Percentiles rank a stretch among this genome's conserved stretches.
These are phyloP conservation scores for Dynastes maya DNA, from an alignment of 2,888 invertebrate species.

Conservation along the genomic window DNA sequence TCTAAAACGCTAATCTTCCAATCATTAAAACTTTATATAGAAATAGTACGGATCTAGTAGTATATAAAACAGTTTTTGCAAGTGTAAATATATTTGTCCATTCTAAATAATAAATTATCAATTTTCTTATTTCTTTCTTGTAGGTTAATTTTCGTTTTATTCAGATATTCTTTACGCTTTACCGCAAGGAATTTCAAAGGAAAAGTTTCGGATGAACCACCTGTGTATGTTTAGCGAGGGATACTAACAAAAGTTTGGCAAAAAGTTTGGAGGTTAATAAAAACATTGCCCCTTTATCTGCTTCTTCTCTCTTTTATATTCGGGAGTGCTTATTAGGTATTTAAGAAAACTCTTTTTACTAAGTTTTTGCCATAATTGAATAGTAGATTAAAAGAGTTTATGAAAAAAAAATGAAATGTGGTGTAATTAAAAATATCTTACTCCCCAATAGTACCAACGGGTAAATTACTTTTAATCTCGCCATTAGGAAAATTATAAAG, in stretches of 20 bases:
- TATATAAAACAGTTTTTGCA: no score
- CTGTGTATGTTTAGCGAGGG: slow-evolving; percentile 19
- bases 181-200: neutral
- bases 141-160: slow-evolving; percentile 4
- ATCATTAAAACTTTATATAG: no score
- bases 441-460: no score
- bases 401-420: neutral
- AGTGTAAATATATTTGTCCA: no score
- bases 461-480: no score
- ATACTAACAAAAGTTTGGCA: slow-evolving; percentile 25
- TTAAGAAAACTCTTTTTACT: neutral
- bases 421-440: no score
- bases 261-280: slow-evolving; percentile 25
- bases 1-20: no score
- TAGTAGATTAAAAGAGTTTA: slow-evolving; percentile 4
- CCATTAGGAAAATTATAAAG: no score
- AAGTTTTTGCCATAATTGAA: slow-evolving; percentile 10
- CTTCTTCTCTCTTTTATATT: neutral
- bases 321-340: slow-evolving; percentile 18
- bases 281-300: slow-evolving; percentile 38
- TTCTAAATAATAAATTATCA: neutral
- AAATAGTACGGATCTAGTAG: no score
- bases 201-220: slow-evolving; percentile 37
- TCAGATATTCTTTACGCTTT: neutral
- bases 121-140: neutral